Base-by-base conservation (phyloP, 2,113 vertebrate species). In the Monopterus albus region DNA sequence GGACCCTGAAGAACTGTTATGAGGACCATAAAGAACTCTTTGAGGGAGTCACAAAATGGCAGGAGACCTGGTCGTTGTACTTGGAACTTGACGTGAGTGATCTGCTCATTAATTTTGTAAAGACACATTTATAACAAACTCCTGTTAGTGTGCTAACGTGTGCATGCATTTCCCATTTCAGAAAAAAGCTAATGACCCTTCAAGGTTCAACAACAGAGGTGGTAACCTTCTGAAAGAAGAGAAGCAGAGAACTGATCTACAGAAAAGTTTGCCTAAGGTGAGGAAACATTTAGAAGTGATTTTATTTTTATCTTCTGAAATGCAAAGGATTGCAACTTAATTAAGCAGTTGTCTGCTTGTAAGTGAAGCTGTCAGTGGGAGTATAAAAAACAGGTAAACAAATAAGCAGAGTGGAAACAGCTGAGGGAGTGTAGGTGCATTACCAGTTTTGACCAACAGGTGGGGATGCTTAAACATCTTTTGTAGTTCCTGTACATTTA, bases 171-270 rank as follows among this genome's bases (percentile, higher is more conserved):
- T 49, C 46, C 10, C 21, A 18, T 65, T 8, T 58, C 52, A 94
- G 92, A 93, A 75, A 88, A 94, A 96, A 85, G 94, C 96, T 13
- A 93, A 77, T 2, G 97, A 99, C 60, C 96, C 96, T 0, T 88
- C 91, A 8, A 94, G 96, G 39, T 96, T 98, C 20, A 92, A 93
- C 84, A 99, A 99, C 86, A 91, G 96, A 0, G 96, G 97, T 13
- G 97, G 98, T 3, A 97, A 95, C 79, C 95, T 99, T 25, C 90
- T 99, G 47, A 97, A 96, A 39, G 96, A 99, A 72, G 96, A 97
- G 88, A 98, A 98, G 60, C 96, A 97, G 74, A 91, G 97, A 28
- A 85, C 89, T 0, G 97, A 96, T 49, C 92, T 99, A 38, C 96
- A 96, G 78, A 98, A 96, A 87, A 94, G 89, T 0, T 92, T 99